Evolutionary conservation across 2,113 vertebrate genomes (phyloP), one percentile per base, ranked within the genome.

Genomic region (Poecilia latipinna): DNA sequence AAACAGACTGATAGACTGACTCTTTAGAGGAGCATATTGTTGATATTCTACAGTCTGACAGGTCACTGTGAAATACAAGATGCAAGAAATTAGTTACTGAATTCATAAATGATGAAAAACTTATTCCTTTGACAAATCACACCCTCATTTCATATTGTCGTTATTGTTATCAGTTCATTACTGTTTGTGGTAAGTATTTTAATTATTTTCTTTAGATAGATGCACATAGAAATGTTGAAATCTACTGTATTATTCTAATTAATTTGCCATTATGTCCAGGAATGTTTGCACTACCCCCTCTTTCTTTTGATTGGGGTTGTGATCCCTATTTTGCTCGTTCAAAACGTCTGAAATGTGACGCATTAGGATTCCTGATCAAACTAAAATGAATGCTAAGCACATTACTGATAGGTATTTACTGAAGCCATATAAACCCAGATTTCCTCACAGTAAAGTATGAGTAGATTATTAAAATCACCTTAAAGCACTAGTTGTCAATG

Each of bases 31-130:
- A 96, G 92, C 96, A 97, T 96, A 98, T 96, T 37, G 98, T 96
- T 93, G 98, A 97, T 98, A 99, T 97, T 90, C 95, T 97, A 96
- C 97, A 97, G 93, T 96, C 96, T 1, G 96, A 96, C 89, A 96
- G 96, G 94, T 98, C 96, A 93, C 97, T 99, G 92, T 19, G 61
- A 76, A 92, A 86, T 87, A 37, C 12, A 83, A 68, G 28, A 77
- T 3, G 75, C 2, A 61, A 28, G 4, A 13, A 5, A 35, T 91
- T 8, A 82, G n/a, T 51, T 60, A 22, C 2, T 64, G 0, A 69
- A 69, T 26, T 75, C 42, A 64, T 24, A 63, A 68, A 19, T 22
- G 29, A 54, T 24, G 24, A 57, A 57, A 24, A 57, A 3, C 7
- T 8, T 6, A 22, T 5, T 2, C 51, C 17, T 54, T 54, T 5